Base-by-base conservation (phyloP, 2,797 vertebrate species). In the Centropyge bicolor region DNA sequence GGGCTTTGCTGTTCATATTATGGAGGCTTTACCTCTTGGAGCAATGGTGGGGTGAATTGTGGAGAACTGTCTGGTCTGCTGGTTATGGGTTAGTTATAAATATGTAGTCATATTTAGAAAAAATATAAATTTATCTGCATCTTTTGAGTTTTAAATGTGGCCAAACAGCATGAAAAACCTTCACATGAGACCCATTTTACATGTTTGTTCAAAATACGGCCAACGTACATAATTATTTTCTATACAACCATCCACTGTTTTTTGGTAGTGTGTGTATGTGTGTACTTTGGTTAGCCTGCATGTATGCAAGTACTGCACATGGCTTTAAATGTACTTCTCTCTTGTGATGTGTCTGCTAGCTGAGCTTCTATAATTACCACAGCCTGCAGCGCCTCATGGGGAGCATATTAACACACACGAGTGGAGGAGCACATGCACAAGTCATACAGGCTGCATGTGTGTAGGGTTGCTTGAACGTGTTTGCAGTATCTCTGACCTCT, bases 381-480 rank as follows among this genome's bases (percentile, higher is more conserved):
- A 80, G 94, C 95, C 95, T 92, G 90, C 90, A 94, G 95, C 90
- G 22, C 88, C 90, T 94, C 94, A 94, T 94, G 95, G 92, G 87
- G 80, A 94, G 89, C 86, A 86, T 86, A 93, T 95, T 94, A 95
- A 93, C 90, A 87, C 93, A 95, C 94, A 95, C 88, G 94, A 95
- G 95, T 94, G 94, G 92, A 94, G 81, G 73, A 92, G 69, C 75
- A 78, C 83, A 78, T 79, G 78, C 81, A 83, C 87, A 80, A 82
- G 80, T 85, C 78, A 76, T 71, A 61, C 65, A 78, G 79, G 17
- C 76, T 35, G 55, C 14, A 24, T 17, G 65, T 66, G 45, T 70
- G 62, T 31, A 57, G 22, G 20, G 41, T 16, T n/a, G 57, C 57
- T 67, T 38, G 27, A 57, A 69, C 35, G 67, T 60, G n/a, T 83